phyloP scores from a whole-genome alignment of 2,888 invertebrate species.

The Eristalis intricaria region DNA sequence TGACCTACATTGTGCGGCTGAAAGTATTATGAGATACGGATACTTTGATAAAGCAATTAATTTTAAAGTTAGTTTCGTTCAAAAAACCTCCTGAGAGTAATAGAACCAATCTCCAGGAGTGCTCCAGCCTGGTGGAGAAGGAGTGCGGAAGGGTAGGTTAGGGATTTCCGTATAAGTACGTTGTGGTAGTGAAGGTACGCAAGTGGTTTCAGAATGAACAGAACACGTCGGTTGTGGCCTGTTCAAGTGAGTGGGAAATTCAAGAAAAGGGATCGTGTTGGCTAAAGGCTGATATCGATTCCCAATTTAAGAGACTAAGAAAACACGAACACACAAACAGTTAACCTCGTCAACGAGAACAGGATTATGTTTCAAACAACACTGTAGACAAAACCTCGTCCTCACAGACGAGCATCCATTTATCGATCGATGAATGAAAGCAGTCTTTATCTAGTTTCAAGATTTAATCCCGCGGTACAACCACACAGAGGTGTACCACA shows the following conservation, averaged over 20 bases:
- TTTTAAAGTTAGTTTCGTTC: constrained; percentile 4
- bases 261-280: not conserved
- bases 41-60: constrained; percentile 21
- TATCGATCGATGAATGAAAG: constrained; percentile 11
- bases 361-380: too few species aligned
- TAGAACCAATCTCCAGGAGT: not conserved
- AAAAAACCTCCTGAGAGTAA: not conserved
- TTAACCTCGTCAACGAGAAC: too few species aligned
- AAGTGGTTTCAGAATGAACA: not conserved
- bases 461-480: constrained; percentile 9
- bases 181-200: not conserved
- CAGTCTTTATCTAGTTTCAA: not conserved
- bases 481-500: not conserved
- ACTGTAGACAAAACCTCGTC: too few species aligned
- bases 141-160: not conserved
- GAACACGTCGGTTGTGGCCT: not conserved
- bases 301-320: too few species aligned
- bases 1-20: constrained; percentile 22
- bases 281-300: not conserved
- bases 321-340: too few species aligned
- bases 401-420: not conserved
- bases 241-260: not conserved
- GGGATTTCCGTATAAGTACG: not conserved
- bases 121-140: not conserved
- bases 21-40: constrained; percentile 3